Evolutionary conservation across 1,140 invertebrate species (phyloP).

Genomic region (Camponotus vicinus): DNA sequence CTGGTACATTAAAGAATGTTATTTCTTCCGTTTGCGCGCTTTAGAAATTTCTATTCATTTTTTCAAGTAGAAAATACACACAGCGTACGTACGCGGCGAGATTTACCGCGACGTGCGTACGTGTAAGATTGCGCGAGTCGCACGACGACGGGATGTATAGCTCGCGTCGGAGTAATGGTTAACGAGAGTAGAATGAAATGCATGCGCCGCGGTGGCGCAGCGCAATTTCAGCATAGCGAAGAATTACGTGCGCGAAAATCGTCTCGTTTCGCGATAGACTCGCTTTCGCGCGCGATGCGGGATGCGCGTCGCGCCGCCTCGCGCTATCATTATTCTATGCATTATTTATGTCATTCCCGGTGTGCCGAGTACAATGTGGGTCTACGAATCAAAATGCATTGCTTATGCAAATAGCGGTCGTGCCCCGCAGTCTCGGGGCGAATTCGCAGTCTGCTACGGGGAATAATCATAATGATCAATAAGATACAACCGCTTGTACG

Average conservation of each 20-base stretch:
- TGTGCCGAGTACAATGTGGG: constrained; percentile 77
- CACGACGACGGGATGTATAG: constrained; percentile 19
- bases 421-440: constrained; percentile 74
- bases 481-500: constrained; percentile 77
- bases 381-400: constrained; percentile 85
- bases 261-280: constrained; percentile 64
- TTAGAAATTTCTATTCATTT: neutral
- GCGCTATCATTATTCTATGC: constrained; percentile 83
- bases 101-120: neutral
- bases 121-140: constrained; percentile 4
- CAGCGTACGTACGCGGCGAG: too few species aligned
- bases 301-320: constrained; percentile 36
- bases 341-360: constrained; percentile 84
- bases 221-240: constrained; percentile 62
- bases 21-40: neutral
- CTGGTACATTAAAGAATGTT: neutral
- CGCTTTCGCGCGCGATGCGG: constrained; percentile 45
- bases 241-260: constrained; percentile 73
- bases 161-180: constrained; percentile 20
- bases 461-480: constrained; percentile 83
- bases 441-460: constrained; percentile 76
- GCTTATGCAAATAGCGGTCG: constrained; percentile 84
- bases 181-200: constrained; percentile 52
- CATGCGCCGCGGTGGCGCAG: constrained; percentile 25
- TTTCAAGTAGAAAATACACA: neutral